Conservation (phyloP, 2,797 vertebrate species). For the Poecilia wingei region DNA sequence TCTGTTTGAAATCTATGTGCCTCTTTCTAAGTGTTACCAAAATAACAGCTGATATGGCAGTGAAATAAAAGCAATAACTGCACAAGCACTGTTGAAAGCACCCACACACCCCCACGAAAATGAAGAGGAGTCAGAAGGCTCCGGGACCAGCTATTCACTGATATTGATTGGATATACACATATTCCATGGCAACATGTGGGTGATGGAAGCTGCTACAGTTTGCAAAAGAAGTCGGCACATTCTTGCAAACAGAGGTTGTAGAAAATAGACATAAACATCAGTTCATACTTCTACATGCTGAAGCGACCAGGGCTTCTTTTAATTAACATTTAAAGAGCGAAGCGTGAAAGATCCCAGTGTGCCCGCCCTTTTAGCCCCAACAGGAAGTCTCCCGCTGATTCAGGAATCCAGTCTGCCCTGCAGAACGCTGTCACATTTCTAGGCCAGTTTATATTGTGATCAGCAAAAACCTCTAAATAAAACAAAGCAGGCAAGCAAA, state of each 20-base stretch:
- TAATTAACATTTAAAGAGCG: slow-evolving; percentile 50
- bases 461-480: slow-evolving; percentile 72
- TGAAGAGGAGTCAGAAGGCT: slow-evolving; percentile 75
- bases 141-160: slow-evolving; percentile 62
- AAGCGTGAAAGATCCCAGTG: background rate
- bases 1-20: slow-evolving; percentile 28
- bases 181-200: slow-evolving; percentile 70
- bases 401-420: slow-evolving; percentile 62
- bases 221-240: slow-evolving; percentile 39
- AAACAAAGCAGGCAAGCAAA: slow-evolving; percentile 74
- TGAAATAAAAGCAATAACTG: slow-evolving; percentile 68
- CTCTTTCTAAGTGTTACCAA: slow-evolving; percentile 60
- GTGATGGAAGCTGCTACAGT: slow-evolving; percentile 63
- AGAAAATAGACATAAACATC: slow-evolving; percentile 15
- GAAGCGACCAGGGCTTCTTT: slow-evolving; percentile 29
- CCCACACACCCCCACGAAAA: slow-evolving; percentile 78
- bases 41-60: slow-evolving; percentile 64
- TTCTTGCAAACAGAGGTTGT: slow-evolving; percentile 33
- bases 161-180: slow-evolving; percentile 76
- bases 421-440: slow-evolving; percentile 60
- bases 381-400: slow-evolving; percentile 65
- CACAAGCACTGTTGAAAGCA: slow-evolving; percentile 69
- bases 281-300: slow-evolving; percentile 21
- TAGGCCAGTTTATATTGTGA: slow-evolving; percentile 73
- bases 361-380: slow-evolving; percentile 23